phyloP scores from a whole-genome alignment of 2,888 invertebrate species.

The Stomorhina lunata region DNA sequence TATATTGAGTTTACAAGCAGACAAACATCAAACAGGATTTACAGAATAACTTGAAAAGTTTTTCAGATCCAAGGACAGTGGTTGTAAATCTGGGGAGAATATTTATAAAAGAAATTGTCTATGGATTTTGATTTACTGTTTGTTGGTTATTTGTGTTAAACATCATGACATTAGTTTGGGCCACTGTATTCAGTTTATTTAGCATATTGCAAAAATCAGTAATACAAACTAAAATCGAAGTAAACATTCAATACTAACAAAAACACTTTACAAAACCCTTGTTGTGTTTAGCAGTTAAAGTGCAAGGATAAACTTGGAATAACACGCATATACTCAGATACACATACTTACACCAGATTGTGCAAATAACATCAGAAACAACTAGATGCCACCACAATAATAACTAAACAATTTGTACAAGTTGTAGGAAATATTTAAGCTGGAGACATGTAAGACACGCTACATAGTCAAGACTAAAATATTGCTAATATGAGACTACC shows the following conservation, averaged over 20 bases:
- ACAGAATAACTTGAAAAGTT: slow-evolving; percentile 11
- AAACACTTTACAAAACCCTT: slow-evolving; percentile 43
- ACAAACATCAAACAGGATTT: slow-evolving; percentile 42
- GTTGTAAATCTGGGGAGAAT: background rate
- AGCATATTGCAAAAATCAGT: slow-evolving; percentile 42
- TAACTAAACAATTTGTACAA: background rate
- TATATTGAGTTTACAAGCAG: slow-evolving; percentile 32
- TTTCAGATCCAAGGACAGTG: slow-evolving; percentile 10
- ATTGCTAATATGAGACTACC: too few species aligned
- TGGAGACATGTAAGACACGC: background rate
- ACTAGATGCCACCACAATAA: slow-evolving; percentile 12
- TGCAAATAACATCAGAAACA: slow-evolving; percentile 19
- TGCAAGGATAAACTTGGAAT: slow-evolving; percentile 45
- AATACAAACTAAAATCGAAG: slow-evolving; percentile 48
- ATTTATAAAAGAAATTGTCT: background rate
- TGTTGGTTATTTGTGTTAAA: background rate
- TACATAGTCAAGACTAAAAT: too few species aligned
- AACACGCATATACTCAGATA: slow-evolving; percentile 38
- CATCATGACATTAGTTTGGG: background rate
- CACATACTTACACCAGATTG: background rate
- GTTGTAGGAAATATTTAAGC: background rate
- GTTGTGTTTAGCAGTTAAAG: slow-evolving; percentile 33
- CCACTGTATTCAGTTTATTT: slow-evolving; percentile 39
- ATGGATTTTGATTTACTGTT: background rate
- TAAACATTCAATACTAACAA: slow-evolving; percentile 51